phyloP scores from a whole-genome alignment of 2,888 invertebrate species.

The Volucella inflata region DNA sequence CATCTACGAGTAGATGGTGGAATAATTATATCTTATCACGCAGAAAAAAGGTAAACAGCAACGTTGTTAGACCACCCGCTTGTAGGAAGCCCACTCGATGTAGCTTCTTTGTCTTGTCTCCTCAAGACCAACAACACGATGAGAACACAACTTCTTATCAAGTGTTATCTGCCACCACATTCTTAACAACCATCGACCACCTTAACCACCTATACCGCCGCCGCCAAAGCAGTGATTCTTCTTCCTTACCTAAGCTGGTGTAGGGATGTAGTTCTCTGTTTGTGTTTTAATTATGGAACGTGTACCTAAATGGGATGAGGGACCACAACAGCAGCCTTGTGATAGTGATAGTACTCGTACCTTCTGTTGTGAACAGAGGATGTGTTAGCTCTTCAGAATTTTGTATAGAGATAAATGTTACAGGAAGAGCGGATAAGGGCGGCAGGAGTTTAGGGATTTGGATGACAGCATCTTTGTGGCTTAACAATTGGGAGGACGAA shows the following conservation, averaged over 20 bases:
- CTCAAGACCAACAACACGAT: conserved; percentile 43
- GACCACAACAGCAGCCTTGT: not conserved
- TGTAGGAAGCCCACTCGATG: conserved; percentile 44
- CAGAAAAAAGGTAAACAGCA: conserved; percentile 39
- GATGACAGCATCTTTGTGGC: conserved; percentile 71
- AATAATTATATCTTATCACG: conserved; percentile 72
- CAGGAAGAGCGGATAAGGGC: too few species aligned
- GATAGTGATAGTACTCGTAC: conserved; percentile 33
- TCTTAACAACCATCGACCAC: conserved; percentile 18
- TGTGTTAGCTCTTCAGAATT: conserved; percentile 55
- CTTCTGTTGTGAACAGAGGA: conserved; percentile 66
- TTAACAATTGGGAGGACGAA: conserved; percentile 60
- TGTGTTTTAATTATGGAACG: conserved; percentile 69
- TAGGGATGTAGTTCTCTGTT: conserved; percentile 66
- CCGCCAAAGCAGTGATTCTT: conserved; percentile 30
- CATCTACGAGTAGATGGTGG: conserved; percentile 52
- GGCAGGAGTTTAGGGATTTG: conserved; percentile 25
- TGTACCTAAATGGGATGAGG: conserved; percentile 13
- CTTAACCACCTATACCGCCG: conserved; percentile 3
- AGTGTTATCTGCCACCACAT: conserved; percentile 68
- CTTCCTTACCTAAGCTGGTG: conserved; percentile 35
- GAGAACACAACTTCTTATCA: conserved; percentile 73
- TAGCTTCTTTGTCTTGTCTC: conserved; percentile 60
- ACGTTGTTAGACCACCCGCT: conserved; percentile 40
- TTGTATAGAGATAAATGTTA: not conserved